A percentile compares a stretch with the other conserved stretches of the same genome.
Conservation (phyloP, 2,113 vertebrate genomes). For the Pelecanoides urinatrix region DNA sequence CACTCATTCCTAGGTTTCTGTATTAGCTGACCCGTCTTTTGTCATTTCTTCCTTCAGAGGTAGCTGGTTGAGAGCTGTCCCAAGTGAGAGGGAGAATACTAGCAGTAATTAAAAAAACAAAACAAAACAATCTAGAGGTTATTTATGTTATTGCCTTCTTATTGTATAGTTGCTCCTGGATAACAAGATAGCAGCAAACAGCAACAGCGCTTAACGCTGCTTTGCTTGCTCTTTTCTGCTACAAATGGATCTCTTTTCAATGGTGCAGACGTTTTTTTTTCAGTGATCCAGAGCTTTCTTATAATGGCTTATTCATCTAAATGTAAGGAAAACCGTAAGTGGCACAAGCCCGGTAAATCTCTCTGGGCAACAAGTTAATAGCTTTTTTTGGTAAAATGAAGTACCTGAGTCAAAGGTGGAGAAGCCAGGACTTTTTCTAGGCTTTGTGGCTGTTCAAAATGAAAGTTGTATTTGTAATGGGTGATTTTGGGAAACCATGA, state of each 20-base stretch:
- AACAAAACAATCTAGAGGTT: neutral
- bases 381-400: neutral
- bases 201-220: neutral
- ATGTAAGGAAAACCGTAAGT: neutral
- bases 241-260: neutral
- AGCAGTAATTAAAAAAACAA: neutral
- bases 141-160: neutral
- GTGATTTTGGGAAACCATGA: slow-evolving; percentile 55
- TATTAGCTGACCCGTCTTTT: neutral
- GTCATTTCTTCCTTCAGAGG: neutral
- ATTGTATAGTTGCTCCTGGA: neutral
- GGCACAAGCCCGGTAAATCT: neutral
- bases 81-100: neutral
- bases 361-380: neutral
- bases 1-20: neutral
- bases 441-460: slow-evolving; percentile 12
- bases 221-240: neutral
- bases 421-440: slow-evolving; percentile 4
- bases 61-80: neutral
- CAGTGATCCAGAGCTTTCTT: neutral
- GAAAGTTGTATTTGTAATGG: slow-evolving; percentile 9
- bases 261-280: neutral
- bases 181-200: neutral
- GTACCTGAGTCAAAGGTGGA: neutral
- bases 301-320: neutral